Percentiles rank a stretch among this genome's conserved stretches.
Evolutionary conservation across 2,888 invertebrate genomes (phyloP).

Genomic region (Pheosia gnoma): DNA sequence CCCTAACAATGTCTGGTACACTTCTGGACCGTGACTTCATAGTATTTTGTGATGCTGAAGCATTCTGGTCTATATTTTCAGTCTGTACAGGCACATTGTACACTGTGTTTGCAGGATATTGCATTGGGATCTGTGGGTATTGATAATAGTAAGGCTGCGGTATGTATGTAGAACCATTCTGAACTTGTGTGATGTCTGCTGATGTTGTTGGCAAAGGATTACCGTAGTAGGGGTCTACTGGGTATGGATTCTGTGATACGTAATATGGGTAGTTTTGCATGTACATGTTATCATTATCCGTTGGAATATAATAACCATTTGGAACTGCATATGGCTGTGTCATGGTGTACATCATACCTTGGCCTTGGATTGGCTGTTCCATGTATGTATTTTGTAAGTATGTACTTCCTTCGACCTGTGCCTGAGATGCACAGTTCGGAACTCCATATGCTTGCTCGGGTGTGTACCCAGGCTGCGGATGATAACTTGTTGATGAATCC

Average conservation of each 20-base stretch:
- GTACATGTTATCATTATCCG: constrained; percentile 62
- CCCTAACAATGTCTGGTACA: constrained; percentile 90
- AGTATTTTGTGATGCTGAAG: constrained; percentile 46
- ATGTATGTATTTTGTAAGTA: constrained; percentile 72
- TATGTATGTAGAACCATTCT: constrained; percentile 63
- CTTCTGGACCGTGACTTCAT: constrained; percentile 83
- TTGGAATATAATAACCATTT: constrained; percentile 67
- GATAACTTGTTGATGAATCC: constrained; percentile 57
- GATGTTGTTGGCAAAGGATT: constrained; percentile 56
- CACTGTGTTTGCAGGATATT: constrained; percentile 47
- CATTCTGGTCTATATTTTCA: constrained; percentile 42
- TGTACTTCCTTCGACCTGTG: constrained; percentile 63
- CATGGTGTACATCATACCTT: constrained; percentile 64
- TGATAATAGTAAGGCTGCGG: constrained; percentile 73
- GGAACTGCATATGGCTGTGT: constrained; percentile 63
- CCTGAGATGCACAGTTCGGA: constrained; percentile 67
- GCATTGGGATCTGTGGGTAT: constrained; percentile 58
- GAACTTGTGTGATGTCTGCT: constrained; percentile 44
- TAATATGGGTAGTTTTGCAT: constrained; percentile 75
- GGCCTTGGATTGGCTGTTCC: constrained; percentile 64
- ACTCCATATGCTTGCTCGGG: constrained; percentile 56
- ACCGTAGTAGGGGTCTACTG: constrained; percentile 57
- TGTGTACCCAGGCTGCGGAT: constrained; percentile 48
- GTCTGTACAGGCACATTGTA: constrained; percentile 21
- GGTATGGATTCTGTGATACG: constrained; percentile 59